Percentiles rank a stretch among this genome's conserved stretches.
Conservation (phyloP, 2,797 vertebrate genomes). For the Melanogrammus aeglefinus region DNA sequence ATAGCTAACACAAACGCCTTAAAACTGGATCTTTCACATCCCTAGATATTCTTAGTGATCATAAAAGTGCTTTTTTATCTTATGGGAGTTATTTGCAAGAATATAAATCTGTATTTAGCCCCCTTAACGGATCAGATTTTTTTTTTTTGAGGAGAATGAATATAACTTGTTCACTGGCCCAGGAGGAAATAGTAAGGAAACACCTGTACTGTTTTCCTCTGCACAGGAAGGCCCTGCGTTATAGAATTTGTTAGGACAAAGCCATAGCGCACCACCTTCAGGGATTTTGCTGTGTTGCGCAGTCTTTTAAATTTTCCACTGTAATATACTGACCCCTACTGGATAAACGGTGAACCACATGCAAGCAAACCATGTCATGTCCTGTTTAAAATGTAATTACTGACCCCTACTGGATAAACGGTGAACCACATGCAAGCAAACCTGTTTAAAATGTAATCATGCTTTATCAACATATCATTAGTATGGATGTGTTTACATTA, state of each 20-base stretch:
- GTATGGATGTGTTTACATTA: background rate
- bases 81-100: background rate
- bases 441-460: background rate
- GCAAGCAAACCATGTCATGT: too few species aligned
- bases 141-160: background rate
- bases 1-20: background rate
- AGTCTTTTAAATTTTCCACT: conserved; percentile 8
- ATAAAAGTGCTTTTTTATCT: background rate
- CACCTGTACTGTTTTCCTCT: background rate
- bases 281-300: background rate
- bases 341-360: background rate
- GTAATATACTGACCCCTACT: background rate
- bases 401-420: too few species aligned
- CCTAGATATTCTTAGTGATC: background rate
- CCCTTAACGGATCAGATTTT: background rate
- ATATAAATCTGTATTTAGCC: background rate
- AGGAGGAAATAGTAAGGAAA: background rate
- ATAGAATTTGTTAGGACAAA: background rate
- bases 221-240: background rate
- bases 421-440: background rate
- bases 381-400: background rate
- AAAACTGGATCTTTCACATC: background rate
- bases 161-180: background rate
- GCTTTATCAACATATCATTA: background rate
- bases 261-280: background rate